A percentile compares a stretch with the other conserved stretches of the same genome.
Evolutionary conservation across 2,797 vertebrate species (phyloP).

Genomic region (Acipenser ruthenus): DNA sequence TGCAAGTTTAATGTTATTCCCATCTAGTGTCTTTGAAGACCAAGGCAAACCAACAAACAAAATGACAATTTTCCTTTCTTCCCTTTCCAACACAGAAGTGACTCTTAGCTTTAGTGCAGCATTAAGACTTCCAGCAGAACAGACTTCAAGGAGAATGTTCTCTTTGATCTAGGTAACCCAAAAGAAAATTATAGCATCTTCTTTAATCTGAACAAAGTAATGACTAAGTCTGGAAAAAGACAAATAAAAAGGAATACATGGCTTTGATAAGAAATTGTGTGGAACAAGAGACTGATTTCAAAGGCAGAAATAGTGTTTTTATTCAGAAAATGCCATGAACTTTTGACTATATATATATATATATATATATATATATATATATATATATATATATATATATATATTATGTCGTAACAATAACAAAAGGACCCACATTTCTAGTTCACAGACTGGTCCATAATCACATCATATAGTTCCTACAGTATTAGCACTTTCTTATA

Average conservation of each 20-base stretch:
- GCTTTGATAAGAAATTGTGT: slow-evolving; percentile 81
- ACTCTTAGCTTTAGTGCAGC: slow-evolving; percentile 54
- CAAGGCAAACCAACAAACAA: slow-evolving; percentile 28
- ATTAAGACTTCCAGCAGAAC: slow-evolving; percentile 55
- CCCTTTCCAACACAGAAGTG: slow-evolving; percentile 54
- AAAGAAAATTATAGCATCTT: slow-evolving; percentile 78
- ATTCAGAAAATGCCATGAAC: slow-evolving; percentile 64
- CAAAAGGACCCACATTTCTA: too few species aligned
- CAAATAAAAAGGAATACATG: slow-evolving; percentile 82
- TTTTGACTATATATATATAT: slow-evolving; percentile 13
- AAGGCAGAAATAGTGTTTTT: slow-evolving; percentile 72
- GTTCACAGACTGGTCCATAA: too few species aligned
- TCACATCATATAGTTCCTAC: too few species aligned
- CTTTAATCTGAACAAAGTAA: slow-evolving; percentile 78
- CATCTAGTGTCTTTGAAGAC: slow-evolving; percentile 28
- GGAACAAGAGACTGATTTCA: slow-evolving; percentile 80
- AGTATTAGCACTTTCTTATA: too few species aligned
- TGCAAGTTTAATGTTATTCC: slow-evolving; percentile 24
- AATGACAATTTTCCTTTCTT: slow-evolving; percentile 34
- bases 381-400: too few species aligned
- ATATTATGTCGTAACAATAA: too few species aligned
- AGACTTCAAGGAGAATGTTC: slow-evolving; percentile 78
- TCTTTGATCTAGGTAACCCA: slow-evolving; percentile 75
- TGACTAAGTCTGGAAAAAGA: slow-evolving; percentile 82
- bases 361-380: too few species aligned